Percentiles rank a stretch among this genome's conserved stretches.
phyloP scores from a whole-genome alignment of 2,888 invertebrate species.

The Sycophila texana region DNA sequence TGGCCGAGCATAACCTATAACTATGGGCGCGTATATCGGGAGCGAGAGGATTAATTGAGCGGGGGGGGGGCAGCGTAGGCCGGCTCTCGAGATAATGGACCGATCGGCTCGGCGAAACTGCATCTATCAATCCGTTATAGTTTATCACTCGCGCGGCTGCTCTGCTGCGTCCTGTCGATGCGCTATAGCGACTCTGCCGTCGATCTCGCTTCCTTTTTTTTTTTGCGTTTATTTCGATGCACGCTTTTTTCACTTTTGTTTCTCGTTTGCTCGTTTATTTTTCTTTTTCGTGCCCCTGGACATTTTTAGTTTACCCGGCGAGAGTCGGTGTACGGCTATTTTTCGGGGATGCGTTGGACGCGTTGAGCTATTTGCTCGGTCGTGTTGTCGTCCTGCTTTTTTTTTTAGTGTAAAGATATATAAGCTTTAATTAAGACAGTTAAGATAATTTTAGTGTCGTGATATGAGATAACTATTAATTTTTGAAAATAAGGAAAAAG shows the following conservation, averaged over 20 bases:
- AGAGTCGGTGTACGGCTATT: too few relatives aligned
- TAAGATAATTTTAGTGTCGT: too few relatives aligned
- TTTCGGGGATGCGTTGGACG: background rate
- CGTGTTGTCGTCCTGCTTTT: background rate
- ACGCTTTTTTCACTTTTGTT: background rate
- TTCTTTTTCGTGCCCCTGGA: too few relatives aligned
- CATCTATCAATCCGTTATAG: slow-evolving; percentile 48
- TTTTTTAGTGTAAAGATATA: too few relatives aligned
- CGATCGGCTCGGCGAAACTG: slow-evolving; percentile 30
- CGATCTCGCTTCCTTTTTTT: background rate
- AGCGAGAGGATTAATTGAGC: slow-evolving; percentile 59
- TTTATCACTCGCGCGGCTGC: slow-evolving; percentile 35
- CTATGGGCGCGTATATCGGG: slow-evolving; percentile 3
- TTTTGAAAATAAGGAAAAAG: too few relatives aligned
- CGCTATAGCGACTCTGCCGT: background rate
- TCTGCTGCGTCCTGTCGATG: slow-evolving; percentile 10
- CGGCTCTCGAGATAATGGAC: slow-evolving; percentile 44
- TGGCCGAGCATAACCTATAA: background rate
- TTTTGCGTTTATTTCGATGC: background rate
- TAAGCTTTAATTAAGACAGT: too few relatives aligned
- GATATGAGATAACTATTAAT: too few relatives aligned
- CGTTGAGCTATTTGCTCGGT: background rate
- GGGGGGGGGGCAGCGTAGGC: slow-evolving; percentile 42
- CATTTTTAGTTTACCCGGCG: too few relatives aligned
- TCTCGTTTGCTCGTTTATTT: too few relatives aligned